Evolutionary conservation across 2,888 invertebrate genomes (phyloP).

Genomic region (Drosophila maculinotata): DNA sequence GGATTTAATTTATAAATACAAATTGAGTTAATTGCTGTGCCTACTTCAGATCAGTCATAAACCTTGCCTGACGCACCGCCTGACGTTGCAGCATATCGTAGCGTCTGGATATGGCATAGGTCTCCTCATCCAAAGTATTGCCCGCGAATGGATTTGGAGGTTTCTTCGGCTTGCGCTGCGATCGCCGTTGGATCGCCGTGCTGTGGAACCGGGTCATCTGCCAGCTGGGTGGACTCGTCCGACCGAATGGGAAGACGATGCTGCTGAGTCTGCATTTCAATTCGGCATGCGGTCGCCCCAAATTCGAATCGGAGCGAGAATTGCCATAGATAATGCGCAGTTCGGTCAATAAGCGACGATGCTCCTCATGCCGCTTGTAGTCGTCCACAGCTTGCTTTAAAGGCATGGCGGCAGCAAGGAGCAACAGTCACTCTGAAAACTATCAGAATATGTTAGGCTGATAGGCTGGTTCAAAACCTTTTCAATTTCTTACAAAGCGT

Average conservation of each 20-base stretch:
- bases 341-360: slow-evolving; percentile 34
- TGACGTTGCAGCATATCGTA: slow-evolving; percentile 38
- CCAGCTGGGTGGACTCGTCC: slow-evolving; percentile 39
- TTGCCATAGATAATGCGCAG: slow-evolving; percentile 53
- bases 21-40: no score
- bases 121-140: neutral
- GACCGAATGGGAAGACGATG: slow-evolving; percentile 9
- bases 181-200: neutral
- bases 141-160: neutral
- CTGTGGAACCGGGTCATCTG: slow-evolving; percentile 13
- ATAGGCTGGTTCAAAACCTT: neutral
- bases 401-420: slow-evolving; percentile 16
- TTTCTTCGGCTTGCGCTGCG: neutral
- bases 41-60: neutral
- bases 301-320: slow-evolving; percentile 41
- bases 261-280: slow-evolving; percentile 1
- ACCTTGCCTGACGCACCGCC: slow-evolving; percentile 13
- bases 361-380: slow-evolving; percentile 1
- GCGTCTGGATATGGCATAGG: slow-evolving; percentile 1
- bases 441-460: no score
- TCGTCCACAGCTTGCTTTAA: slow-evolving; percentile 6
- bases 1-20: neutral
- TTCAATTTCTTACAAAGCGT: no score
- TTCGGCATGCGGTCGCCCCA: slow-evolving; percentile 1
- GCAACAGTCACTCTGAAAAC: no score